These are phyloP conservation scores for Eretmochelys imbricata DNA, from an alignment of 2,113 vertebrate species.

Conservation along the genomic window DNA sequence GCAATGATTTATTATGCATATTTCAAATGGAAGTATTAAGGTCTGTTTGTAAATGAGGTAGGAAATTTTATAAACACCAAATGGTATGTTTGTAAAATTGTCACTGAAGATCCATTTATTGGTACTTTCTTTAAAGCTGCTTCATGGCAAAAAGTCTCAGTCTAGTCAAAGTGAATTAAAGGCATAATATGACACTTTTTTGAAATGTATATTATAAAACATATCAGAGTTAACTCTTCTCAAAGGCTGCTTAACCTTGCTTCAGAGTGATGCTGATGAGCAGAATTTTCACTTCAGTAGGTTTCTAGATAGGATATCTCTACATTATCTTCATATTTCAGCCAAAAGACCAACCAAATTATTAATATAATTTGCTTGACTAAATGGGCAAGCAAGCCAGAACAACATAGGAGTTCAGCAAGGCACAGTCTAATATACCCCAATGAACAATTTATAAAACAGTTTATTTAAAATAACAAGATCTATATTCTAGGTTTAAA, in stretches of 20 bases:
- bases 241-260: background rate
- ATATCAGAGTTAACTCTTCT: background rate
- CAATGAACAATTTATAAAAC: background rate
- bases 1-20: background rate
- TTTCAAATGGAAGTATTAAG: background rate
- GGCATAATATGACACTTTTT: background rate
- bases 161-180: background rate
- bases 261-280: background rate
- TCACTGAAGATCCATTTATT: background rate
- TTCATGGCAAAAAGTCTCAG: background rate
- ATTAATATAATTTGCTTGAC: background rate
- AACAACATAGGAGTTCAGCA: background rate
- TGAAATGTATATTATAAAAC: background rate
- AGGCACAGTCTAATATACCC: background rate
- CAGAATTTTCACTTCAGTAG: constrained; percentile 12
- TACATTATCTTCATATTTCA: background rate
- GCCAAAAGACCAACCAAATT: background rate
- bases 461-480: background rate
- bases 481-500: background rate
- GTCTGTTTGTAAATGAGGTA: background rate
- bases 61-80: background rate
- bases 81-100: background rate
- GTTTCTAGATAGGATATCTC: background rate
- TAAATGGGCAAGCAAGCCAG: background rate
- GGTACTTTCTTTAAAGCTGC: background rate